Percentiles rank a stretch among this genome's conserved stretches.
phyloP scores from a whole-genome alignment of 2,797 vertebrate species.

The Amniataba percoides region DNA sequence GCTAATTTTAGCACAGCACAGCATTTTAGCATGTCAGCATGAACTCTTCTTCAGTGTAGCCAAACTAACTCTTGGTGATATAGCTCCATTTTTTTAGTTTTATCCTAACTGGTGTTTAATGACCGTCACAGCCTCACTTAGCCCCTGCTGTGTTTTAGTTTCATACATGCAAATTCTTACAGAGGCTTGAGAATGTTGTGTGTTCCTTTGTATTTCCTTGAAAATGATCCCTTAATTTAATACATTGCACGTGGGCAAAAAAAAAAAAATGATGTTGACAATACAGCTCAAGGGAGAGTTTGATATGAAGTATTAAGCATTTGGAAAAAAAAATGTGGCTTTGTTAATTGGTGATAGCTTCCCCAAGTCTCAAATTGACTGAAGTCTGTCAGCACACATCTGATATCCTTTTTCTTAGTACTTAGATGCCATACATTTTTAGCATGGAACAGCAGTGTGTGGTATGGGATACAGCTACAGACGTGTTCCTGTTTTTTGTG shows the following conservation, averaged over 20 bases:
- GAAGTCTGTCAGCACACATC: not conserved
- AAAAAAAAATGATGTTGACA: not conserved
- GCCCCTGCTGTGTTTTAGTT: not conserved
- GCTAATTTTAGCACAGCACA: not conserved
- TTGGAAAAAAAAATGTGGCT: not conserved
- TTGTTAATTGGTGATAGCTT: slow-evolving; percentile 2
- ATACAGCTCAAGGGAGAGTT: not conserved
- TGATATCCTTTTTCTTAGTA: not conserved
- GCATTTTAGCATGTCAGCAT: not conserved
- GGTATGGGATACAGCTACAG: not conserved
- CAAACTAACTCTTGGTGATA: not conserved
- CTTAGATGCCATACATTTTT: not conserved
- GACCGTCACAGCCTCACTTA: too few relatives aligned
- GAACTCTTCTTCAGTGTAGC: not conserved
- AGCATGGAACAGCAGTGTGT: not conserved
- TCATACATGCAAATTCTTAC: not conserved
- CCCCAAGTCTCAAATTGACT: not conserved
- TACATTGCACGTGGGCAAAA: not conserved
- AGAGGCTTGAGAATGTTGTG: not conserved
- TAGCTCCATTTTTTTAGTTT: too few relatives aligned
- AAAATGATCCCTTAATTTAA: not conserved
- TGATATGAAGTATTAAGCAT: slow-evolving; percentile 11
- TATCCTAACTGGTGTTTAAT: too few relatives aligned
- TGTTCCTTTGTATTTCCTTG: not conserved
- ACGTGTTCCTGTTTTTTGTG: not conserved